Conservation (phyloP, 2,888 invertebrate genomes). For the Lasioglossum pauxillum region DNA sequence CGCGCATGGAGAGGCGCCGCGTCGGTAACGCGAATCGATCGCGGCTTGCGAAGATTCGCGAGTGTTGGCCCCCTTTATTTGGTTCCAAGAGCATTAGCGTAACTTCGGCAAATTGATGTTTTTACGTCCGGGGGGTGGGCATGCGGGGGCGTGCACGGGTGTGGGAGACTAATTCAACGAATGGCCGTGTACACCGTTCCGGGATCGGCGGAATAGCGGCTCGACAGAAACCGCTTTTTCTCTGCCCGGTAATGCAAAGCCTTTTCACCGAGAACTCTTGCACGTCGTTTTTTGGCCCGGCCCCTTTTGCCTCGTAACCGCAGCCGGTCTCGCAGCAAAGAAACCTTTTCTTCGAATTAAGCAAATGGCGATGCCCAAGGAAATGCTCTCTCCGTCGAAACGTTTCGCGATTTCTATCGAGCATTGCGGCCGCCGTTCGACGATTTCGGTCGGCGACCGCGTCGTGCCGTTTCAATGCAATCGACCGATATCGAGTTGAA, state of each 20-base stretch:
- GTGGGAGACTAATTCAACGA: conserved; percentile 56
- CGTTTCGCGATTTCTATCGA: conserved; percentile 36
- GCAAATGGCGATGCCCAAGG: conserved; percentile 40
- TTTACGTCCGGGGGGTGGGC: conserved; percentile 39
- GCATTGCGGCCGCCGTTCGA: not conserved
- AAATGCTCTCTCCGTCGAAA: conserved; percentile 6
- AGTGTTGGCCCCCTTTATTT: conserved; percentile 50
- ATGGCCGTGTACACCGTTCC: conserved; percentile 43
- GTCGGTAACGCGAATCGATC: conserved; percentile 43
- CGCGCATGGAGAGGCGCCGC: conserved; percentile 1
- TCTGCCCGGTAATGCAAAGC: conserved; percentile 49
- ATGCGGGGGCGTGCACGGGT: not conserved
- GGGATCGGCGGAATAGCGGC: conserved; percentile 40
- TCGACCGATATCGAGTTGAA: conserved; percentile 19
- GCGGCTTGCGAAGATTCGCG: conserved; percentile 36
- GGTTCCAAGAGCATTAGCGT: conserved; percentile 52
- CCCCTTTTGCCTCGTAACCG: conserved; percentile 38
- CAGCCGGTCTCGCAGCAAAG: conserved; percentile 32
- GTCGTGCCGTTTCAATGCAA: conserved; percentile 22
- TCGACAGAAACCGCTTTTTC: conserved; percentile 56
- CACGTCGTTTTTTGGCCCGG: conserved; percentile 35
- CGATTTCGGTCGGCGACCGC: conserved; percentile 23
- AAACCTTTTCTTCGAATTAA: conserved; percentile 53
- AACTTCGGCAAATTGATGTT: conserved; percentile 59
- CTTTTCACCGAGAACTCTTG: conserved; percentile 54